These are phyloP conservation scores for Manis javanica DNA, from an alignment of 2,797 vertebrate genomes.

Conservation along the genomic window DNA sequence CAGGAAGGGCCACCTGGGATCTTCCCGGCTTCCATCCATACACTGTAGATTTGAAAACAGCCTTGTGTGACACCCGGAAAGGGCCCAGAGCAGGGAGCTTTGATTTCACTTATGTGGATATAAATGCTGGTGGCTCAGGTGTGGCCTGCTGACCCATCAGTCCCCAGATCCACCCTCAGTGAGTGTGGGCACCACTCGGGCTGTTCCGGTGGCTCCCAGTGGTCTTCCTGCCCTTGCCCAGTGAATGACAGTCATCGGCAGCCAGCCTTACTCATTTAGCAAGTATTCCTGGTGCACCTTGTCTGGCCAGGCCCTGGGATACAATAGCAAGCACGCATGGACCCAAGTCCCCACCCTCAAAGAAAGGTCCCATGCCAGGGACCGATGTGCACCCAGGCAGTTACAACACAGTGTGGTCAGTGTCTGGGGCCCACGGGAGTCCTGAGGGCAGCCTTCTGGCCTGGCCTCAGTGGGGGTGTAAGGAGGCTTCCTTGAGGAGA, in stretches of 20 bases:
- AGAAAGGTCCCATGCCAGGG: neutral
- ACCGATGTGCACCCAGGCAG: neutral
- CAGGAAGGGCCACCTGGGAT: neutral
- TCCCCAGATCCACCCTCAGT: neutral
- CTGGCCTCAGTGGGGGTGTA: neutral
- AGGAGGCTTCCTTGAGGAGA: neutral
- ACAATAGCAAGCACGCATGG: neutral
- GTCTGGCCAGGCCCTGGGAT: neutral
- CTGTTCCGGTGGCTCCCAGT: neutral
- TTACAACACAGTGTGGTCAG: neutral
- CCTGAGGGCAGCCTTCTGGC: neutral
- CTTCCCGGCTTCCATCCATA: neutral
- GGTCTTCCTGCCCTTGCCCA: neutral
- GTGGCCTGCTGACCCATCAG: too few species aligned
- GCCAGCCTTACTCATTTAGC: neutral
- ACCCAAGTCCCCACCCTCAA: neutral
- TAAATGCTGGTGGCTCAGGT: neutral
- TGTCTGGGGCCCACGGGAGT: neutral
- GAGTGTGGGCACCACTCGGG: neutral
- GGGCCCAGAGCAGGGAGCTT: neutral
- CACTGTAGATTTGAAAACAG: neutral
- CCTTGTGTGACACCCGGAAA: neutral
- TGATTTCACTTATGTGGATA: neutral
- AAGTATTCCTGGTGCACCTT: neutral
- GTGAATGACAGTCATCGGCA: too few species aligned